Base-by-base conservation (phyloP, 2,113 vertebrate species). In the Rousettus leschenaultii region DNA sequence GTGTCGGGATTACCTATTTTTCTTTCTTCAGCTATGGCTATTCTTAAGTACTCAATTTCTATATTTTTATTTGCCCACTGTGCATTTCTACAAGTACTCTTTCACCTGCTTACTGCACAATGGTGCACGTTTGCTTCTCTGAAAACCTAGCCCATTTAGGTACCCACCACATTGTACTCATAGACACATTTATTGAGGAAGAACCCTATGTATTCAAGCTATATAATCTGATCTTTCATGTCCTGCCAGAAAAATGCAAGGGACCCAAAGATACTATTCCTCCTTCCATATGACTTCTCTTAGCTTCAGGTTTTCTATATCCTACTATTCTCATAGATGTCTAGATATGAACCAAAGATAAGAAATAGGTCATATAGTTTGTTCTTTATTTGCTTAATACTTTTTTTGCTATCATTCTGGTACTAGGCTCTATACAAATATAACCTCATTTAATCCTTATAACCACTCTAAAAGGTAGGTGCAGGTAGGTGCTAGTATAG, bases 291-390 rank as follows among this genome's bases (percentile, higher is more conserved):
- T 89, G 53, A 11, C 26, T 95, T 83, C 35, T 79, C 30, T 68
- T 84, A 94, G 78, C 57, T 79, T 94, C n/a, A 71, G 11, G n/a
- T 85, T 86, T 85, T 79, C n/a, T 95, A 2, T 59, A 18, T 96
- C 55, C 78, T 35, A 2, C 75, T 92, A 94, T 94, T 89, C 63
- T 59, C 28, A 57, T 63, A 21, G 8, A 86, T 89, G 94, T 91
- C 28, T 92, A 68, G 43, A 40, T 95, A 33, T 65, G 53, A 95
- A 30, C 71, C 70, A 80, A 74, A 93, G 59, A 83, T 83, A 82
- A 93, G 38, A 87, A n/a, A 35, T 22, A 84, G 71, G 28, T 78
- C 43, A 53, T 43, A n/a, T 53, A 45, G 35, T 80, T 80, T 28
- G 33, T 63, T 90, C 65, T 93, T 96, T 87, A 77, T 79, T 68